Evolutionary conservation across 1,140 invertebrate genomes (phyloP), one percentile per base, ranked within the genome.

Genomic region (Conus betulinus): DNA sequence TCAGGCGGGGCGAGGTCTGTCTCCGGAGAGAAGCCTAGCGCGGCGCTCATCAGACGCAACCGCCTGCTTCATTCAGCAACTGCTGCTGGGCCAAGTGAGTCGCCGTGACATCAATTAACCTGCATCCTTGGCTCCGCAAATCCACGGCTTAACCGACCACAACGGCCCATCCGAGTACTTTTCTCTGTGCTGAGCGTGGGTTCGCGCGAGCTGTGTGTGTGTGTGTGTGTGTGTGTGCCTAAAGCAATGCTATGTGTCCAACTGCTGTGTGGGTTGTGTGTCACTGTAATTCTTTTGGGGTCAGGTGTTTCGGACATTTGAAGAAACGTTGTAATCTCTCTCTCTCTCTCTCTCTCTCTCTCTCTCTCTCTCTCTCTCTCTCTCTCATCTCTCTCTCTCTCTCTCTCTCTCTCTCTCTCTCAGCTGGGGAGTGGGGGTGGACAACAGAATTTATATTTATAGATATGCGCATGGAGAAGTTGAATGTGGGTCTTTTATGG

Each of bases 91-190:
- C 8, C 27, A 81, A 81, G 20, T 78, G 79, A 53, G 79, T 23
- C 7, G 79, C 79, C 25, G 57, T 84, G 82, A 84, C 82, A 84
- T 63, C 82, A 60, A 84, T 84, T 84, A 84, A 84, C 82, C 82
- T 84, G 53, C 57, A 5, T 20, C 53, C 20, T 84, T 84, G 6
- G 10, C 27, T 84, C 5, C 6, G 4, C 82, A 84, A 84, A 63
- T 63, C 53, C 4, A 3, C 55, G 53, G 82, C 51, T 81, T 52
- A 81, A 81, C 79, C 13, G 20, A 71, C 67, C 10, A 81, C 20
- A 53, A 8, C 79, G 11, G 39, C 8, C 17, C 39, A 20, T 23
- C 20, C 79, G 57, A 11, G 57, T 60, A 15, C 0, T 8, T 60
- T 8, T 60, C 8, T 60, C 8, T 60, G 57, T 60, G 57, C 15